These are phyloP conservation scores for Plecturocebus donacophilus DNA, from an alignment of 2,113 vertebrate species.

Conservation along the genomic window DNA sequence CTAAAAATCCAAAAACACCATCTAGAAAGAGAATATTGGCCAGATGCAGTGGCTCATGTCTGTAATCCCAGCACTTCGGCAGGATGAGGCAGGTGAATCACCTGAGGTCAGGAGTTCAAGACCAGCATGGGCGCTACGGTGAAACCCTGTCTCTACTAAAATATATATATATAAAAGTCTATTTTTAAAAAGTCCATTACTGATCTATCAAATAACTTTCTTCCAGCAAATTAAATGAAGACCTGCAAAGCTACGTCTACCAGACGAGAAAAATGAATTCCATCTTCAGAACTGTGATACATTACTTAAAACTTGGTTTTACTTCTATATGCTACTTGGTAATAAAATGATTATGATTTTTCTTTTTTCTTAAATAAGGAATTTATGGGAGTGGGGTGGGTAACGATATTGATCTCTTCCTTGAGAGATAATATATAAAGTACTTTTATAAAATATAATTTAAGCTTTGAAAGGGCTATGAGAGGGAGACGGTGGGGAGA, in stretches of 20 bases:
- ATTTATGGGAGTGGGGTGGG: background rate
- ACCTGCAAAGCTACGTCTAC: background rate
- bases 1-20: background rate
- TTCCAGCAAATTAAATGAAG: constrained; percentile 77
- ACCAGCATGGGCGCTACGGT: too few relatives aligned
- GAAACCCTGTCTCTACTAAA: too few relatives aligned
- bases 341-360: background rate
- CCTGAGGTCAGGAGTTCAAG: too few relatives aligned
- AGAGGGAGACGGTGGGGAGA: background rate
- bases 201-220: constrained; percentile 46
- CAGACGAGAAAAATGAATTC: constrained; percentile 1
- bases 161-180: too few relatives aligned
- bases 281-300: constrained; percentile 17
- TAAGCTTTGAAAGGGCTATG: background rate
- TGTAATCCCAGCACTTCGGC: too few relatives aligned
- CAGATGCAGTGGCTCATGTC: too few relatives aligned
- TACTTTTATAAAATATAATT: background rate
- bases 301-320: background rate
- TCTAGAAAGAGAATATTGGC: background rate
- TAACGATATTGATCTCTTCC: background rate
- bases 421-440: background rate
- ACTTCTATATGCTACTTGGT: background rate
- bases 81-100: too few relatives aligned
- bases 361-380: background rate
- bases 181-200: background rate